Base-by-base conservation (phyloP, 2,888 invertebrate genomes). In the Limnephilus auricula region DNA sequence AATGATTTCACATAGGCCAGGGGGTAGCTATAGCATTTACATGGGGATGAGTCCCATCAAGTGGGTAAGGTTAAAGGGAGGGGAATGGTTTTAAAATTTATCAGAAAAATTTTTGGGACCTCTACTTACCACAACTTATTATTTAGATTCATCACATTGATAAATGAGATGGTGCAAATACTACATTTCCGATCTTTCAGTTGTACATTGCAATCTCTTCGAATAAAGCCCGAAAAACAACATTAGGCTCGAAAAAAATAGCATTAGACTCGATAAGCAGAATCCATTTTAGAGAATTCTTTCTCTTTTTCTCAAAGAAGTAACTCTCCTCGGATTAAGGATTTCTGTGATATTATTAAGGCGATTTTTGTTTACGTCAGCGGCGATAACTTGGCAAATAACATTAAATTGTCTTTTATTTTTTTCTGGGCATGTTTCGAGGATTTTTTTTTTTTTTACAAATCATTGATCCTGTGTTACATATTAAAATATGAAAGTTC, bases 381-480 rank as follows among this genome's bases (percentile, higher is more conserved):
- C 31, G n/a, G 45, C 86, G 45, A 86, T 65, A 86, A 86, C 65
- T 65, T 86, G 50, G 25, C 10, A 31, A 85, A 40, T 85, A 45
- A 85, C 31, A 30, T 13, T 31, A 65, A 65, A 86, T 86, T 30
- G n/a, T 65, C 30, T 18, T 86, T 45, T 82, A 82, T 25, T 65
- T 65, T 2, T 65, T 65, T 9, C 65, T 65, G 0, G 18, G 4
- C 80, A 32, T 32, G 80, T 31, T 80, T 32, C 15, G 18, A 80
- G 32, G 15, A 80, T 31, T 32, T 32, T 32, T 31, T 31, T 31
- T n/a, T n/a, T n/a, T n/a, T n/a, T n/a, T n/a, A n/a, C n/a, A n/a
- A n/a, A n/a, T n/a, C n/a, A n/a, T n/a, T n/a, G n/a, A n/a, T n/a
- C n/a, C n/a, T n/a, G n/a, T n/a, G n/a, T n/a, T n/a, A n/a, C n/a